Base-by-base conservation (phyloP, 2,113 vertebrate genomes). In the Sterna hirundo region DNA sequence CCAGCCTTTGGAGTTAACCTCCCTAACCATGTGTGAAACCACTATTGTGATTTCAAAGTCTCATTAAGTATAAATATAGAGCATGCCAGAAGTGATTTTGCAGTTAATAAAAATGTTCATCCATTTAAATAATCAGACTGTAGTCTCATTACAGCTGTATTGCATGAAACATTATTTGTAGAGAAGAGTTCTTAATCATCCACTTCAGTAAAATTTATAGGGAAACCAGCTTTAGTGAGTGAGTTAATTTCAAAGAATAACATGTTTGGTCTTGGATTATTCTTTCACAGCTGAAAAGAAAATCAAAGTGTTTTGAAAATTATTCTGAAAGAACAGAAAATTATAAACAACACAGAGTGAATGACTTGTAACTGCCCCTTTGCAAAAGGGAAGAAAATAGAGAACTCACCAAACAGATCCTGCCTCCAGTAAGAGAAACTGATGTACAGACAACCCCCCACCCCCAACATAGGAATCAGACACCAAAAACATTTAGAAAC, bases 201-300 rank as follows among this genome's bases (percentile, higher is more conserved):
- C 96, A 97, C 96, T 98, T 98, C 95, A 98, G 71, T 84, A 79
- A 96, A 94, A 95, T 98, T 93, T 97, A 90, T 92, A 84, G 90
- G 76, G 88, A 97, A 96, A 91, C 60, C 64, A 96, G 94, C 83
- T 90, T 95, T 65, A 96, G 78, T 83, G 80, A 87, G 82, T 54
- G 70, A 93, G 86, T 90, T 97, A 97, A 98, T 98, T 97, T 98
- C 94, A 96, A 95, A 97, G 96, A 97, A 97, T 97, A 95, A 97
- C 96, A 95, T 97, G 96, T 97, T 98, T 96, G 87, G 82, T 96
- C 86, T 94, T 93, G 86, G 78, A 79, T 95, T 96, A 97, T 97
- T 97, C 94, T 96, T 95, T 95, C 95, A 94, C 94, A 96, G 96
- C 90, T 98, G 97, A 98, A 97, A 96, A 89, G 87, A 96, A 97